Conservation (phyloP, 2,888 invertebrate genomes). For the Onthophagus sagittarius region DNA sequence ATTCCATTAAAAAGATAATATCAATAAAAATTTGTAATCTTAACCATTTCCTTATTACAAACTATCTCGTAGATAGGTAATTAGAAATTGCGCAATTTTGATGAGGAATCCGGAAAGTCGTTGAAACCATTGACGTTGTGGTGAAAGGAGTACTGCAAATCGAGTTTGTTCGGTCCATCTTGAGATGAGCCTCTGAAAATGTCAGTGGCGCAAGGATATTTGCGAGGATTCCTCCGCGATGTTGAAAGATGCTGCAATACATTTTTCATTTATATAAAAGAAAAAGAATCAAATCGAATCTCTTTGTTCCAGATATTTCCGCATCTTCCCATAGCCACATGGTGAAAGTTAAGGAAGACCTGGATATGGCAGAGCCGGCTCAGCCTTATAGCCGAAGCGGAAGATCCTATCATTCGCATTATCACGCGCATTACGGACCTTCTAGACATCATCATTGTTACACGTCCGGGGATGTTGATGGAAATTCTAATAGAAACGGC, state of each 20-base stretch:
- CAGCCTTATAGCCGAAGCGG: slow-evolving; percentile 32
- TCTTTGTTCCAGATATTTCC: background rate
- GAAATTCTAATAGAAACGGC: slow-evolving; percentile 39
- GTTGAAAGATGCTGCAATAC: background rate
- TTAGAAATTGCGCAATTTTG: background rate
- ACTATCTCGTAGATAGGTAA: background rate
- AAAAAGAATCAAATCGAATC: background rate
- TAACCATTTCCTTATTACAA: background rate
- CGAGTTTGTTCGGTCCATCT: background rate
- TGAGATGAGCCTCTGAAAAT: background rate
- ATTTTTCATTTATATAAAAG: too few relatives aligned
- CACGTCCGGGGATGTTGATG: slow-evolving; percentile 51
- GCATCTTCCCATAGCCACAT: slow-evolving; percentile 34
- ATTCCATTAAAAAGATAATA: too few relatives aligned
- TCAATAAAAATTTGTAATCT: too few relatives aligned
- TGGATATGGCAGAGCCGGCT: slow-evolving; percentile 42
- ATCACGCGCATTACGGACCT: slow-evolving; percentile 47
- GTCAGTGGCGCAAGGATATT: slow-evolving; percentile 10
- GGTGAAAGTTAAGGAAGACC: slow-evolving; percentile 50
- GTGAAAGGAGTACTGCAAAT: slow-evolving; percentile 2
- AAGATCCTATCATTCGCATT: slow-evolving; percentile 28
- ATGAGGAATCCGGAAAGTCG: background rate
- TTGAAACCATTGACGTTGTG: background rate
- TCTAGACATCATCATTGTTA: slow-evolving; percentile 54
- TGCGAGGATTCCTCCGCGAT: background rate